These are phyloP conservation scores for Drosophila aldrichi DNA, from an alignment of 2,888 invertebrate genomes.

Conservation along the genomic window DNA sequence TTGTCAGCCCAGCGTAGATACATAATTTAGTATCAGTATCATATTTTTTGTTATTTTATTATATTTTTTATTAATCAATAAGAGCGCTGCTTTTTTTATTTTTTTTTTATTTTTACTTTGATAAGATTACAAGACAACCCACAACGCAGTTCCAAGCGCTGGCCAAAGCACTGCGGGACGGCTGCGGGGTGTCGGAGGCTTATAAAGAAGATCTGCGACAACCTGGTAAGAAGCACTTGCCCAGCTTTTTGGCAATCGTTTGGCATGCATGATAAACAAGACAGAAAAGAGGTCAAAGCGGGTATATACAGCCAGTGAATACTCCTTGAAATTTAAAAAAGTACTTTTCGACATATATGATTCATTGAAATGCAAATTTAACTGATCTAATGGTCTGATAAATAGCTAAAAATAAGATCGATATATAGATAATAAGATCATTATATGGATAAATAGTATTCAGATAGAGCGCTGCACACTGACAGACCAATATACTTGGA, in stretches of 20 bases:
- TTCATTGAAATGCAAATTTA: too few species aligned
- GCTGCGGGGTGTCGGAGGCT: neutral
- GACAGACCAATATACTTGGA: too few species aligned
- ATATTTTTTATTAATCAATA: slow-evolving; percentile 67
- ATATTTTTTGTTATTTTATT: slow-evolving; percentile 26
- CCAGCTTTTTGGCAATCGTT: slow-evolving; percentile 38
- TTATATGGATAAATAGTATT: too few species aligned
- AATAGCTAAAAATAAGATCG: too few species aligned
- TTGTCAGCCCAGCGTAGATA: slow-evolving; percentile 33
- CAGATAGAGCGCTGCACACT: too few species aligned
- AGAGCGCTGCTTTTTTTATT: slow-evolving; percentile 34
- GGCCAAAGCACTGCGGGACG: neutral
- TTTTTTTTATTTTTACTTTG: slow-evolving; percentile 20
- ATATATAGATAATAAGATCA: too few species aligned
- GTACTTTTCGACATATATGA: too few species aligned
- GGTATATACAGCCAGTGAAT: neutral
- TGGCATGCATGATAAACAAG: neutral
- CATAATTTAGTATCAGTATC: slow-evolving; percentile 51
- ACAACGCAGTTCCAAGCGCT: slow-evolving; percentile 33
- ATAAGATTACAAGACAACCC: slow-evolving; percentile 57
- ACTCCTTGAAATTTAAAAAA: too few species aligned
- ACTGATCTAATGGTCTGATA: too few species aligned
- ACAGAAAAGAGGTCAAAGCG: slow-evolving; percentile 13
- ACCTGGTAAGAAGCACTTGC: slow-evolving; percentile 23
- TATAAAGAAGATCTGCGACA: slow-evolving; percentile 31